Conservation (phyloP, 2,113 vertebrate genomes). For the Myanophis thanlyinensis region DNA sequence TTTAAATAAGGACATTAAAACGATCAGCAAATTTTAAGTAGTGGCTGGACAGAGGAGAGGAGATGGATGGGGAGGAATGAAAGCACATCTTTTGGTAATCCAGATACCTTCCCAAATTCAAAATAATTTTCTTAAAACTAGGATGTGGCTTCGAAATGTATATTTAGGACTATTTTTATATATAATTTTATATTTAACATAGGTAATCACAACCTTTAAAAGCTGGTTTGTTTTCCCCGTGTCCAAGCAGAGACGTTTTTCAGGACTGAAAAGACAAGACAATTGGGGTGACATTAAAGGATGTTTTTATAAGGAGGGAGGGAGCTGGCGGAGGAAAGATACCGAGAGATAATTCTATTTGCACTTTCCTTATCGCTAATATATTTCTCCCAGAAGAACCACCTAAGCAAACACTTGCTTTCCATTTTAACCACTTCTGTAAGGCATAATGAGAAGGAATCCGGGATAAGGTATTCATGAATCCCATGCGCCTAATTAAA, state of each 20-base stretch:
- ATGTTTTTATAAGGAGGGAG: not conserved
- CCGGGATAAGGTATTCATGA: not conserved
- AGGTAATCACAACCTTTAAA: not conserved
- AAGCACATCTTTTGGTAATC: not conserved
- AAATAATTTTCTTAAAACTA: not conserved
- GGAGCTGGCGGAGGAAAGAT: too few species aligned
- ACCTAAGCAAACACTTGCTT: not conserved
- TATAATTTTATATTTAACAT: not conserved
- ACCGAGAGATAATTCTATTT: not conserved
- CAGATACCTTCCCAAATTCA: not conserved
- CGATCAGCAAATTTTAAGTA: not conserved
- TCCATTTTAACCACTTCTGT: not conserved
- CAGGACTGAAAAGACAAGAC: not conserved
- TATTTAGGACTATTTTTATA: not conserved
- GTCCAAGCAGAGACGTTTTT: not conserved
- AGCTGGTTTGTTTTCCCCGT: not conserved
- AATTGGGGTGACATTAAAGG: not conserved
- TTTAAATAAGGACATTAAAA: not conserved
- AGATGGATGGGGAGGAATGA: not conserved
- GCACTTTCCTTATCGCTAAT: not conserved
- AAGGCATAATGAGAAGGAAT: rapidly evolving
- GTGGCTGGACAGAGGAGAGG: not conserved
- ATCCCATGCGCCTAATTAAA: conserved; percentile 24
- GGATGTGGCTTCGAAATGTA: not conserved
- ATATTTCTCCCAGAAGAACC: not conserved